A percentile compares a stretch with the other conserved stretches of the same genome.
phyloP scores from a whole-genome alignment of 2,888 invertebrate species.

The Epinotia brunnichana region DNA sequence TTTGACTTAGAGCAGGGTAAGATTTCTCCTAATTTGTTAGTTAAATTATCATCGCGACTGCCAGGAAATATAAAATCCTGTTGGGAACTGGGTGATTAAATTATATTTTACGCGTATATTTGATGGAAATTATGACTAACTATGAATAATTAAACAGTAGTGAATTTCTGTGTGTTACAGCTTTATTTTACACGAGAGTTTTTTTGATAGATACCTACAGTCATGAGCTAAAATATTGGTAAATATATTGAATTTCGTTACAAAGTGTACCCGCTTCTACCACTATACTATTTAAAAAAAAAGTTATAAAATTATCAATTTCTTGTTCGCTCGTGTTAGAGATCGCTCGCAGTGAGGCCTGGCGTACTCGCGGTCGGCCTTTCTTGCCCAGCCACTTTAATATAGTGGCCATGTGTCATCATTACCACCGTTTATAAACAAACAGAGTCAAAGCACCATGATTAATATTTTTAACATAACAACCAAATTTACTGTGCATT shows the following conservation, averaged over 20 bases:
- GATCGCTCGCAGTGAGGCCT: slow-evolving; percentile 14
- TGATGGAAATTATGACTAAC: neutral
- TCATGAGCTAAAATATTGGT: too few species aligned
- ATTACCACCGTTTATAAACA: slow-evolving; percentile 26
- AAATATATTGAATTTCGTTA: too few species aligned
- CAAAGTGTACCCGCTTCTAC: too few species aligned
- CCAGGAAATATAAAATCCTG: slow-evolving; percentile 59
- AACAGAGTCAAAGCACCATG: neutral
- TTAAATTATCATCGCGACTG: slow-evolving; percentile 76
- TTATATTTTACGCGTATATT: slow-evolving; percentile 25
- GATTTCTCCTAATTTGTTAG: slow-evolving; percentile 82
- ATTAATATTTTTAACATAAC: neutral
- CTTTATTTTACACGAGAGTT: slow-evolving; percentile 40
- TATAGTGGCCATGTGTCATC: slow-evolving; percentile 25
- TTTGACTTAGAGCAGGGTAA: slow-evolving; percentile 82
- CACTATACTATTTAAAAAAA: too few species aligned
- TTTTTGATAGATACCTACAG: too few species aligned
- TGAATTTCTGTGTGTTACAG: neutral
- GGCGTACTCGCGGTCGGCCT: neutral
- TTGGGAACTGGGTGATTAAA: slow-evolving; percentile 40
- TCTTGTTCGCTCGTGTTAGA: too few species aligned
- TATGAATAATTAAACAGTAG: neutral
- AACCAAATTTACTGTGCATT: neutral
- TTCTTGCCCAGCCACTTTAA: slow-evolving; percentile 12
- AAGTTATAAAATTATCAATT: too few species aligned